A percentile compares a stretch with the other conserved stretches of the same genome.
Conservation (phyloP, 2,113 vertebrate genomes). For the Sturnira hondurensis region DNA sequence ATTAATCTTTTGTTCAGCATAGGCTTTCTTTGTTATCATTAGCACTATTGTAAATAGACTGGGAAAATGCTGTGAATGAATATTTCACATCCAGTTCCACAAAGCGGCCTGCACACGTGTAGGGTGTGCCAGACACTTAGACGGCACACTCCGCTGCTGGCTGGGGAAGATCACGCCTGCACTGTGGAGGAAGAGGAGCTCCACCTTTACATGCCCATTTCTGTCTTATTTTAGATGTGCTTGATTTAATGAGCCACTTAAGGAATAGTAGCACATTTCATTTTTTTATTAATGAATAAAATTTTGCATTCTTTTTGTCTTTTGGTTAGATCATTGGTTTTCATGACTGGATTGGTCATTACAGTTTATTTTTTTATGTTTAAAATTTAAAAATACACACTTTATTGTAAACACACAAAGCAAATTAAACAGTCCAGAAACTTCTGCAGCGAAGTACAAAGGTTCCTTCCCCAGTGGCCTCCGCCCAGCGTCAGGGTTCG, state of each 20-base stretch:
- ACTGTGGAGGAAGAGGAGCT: background rate
- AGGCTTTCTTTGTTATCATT: constrained; percentile 7
- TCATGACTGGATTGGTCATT: background rate
- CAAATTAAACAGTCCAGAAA: background rate
- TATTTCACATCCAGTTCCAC: background rate
- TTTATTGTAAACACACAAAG: background rate
- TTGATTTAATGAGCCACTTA: background rate
- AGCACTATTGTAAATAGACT: background rate
- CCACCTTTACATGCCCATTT: background rate
- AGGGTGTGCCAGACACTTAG: background rate
- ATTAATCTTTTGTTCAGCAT: background rate
- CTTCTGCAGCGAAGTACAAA: background rate
- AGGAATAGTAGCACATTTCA: constrained; percentile 7
- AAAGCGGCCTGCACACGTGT: background rate
- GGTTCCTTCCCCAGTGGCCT: fast-evolving
- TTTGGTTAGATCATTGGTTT: background rate
- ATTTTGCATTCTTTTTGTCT: constrained; percentile 18
- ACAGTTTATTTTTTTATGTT: background rate
- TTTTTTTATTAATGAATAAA: constrained; percentile 33
- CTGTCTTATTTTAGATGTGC: background rate
- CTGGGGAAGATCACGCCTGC: background rate
- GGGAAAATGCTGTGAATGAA: background rate
- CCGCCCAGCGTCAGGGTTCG: background rate
- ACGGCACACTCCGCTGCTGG: background rate
- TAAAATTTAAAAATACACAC: background rate